Percentiles rank a stretch among this genome's conserved stretches.
These are phyloP conservation scores for Baronia brevicornis DNA, from an alignment of 2,888 invertebrate genomes.

Conservation along the genomic window DNA sequence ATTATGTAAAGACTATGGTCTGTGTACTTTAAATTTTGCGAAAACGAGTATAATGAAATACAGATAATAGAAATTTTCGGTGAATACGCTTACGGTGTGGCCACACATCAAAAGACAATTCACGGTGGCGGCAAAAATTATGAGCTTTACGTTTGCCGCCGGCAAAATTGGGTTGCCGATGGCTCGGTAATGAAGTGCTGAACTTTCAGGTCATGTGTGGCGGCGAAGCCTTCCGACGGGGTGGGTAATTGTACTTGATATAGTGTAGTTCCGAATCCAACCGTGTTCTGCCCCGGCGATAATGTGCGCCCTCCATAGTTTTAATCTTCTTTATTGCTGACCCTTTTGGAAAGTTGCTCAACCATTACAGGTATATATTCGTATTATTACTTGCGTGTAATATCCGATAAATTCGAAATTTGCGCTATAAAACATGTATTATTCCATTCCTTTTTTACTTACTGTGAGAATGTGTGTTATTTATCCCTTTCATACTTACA, in stretches of 20 bases:
- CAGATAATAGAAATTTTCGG: conserved; percentile 1
- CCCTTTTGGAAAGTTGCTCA: conserved; percentile 41
- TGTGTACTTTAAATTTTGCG: too few species aligned
- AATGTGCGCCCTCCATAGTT: conserved; percentile 56
- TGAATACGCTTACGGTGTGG: conserved; percentile 5
- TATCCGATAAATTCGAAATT: too few species aligned
- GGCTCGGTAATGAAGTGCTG: conserved; percentile 61
- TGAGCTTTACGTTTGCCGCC: conserved; percentile 37
- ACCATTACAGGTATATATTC: conserved; percentile 15
- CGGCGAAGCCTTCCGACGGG: conserved; percentile 25
- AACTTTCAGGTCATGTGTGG: conserved; percentile 65
- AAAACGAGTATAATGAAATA: too few species aligned
- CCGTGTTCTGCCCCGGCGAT: conserved; percentile 32
- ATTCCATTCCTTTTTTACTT: conserved; percentile 2
- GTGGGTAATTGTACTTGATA: conserved; percentile 52
- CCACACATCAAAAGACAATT: conserved; percentile 15
- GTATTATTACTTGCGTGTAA: too few species aligned
- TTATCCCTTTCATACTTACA: too few species aligned
- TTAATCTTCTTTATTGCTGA: conserved; percentile 68
- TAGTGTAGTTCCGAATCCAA: conserved; percentile 44
- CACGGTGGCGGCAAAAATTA: conserved; percentile 37
- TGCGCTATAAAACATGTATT: too few species aligned
- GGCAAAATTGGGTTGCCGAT: conserved; percentile 47
- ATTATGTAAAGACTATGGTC: too few species aligned
- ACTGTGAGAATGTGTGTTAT: background rate